A percentile compares a stretch with the other conserved stretches of the same genome.
phyloP scores from a whole-genome alignment of 2,113 vertebrate species.

The Prolemur simus region DNA sequence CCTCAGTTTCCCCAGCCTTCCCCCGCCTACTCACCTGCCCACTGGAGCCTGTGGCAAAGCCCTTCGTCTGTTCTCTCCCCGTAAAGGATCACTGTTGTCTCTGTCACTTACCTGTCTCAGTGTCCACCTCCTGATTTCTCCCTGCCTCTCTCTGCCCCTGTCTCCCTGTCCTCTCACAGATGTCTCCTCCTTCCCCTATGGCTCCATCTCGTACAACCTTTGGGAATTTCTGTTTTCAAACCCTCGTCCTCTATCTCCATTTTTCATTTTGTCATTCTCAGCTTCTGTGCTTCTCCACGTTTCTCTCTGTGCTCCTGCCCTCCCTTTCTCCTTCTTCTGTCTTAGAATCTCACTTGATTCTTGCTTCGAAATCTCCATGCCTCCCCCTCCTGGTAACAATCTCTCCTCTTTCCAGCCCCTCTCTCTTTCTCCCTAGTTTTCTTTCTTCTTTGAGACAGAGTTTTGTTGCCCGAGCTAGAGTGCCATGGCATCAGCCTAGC shows the following conservation, averaged over 20 bases:
- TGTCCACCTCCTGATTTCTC: not conserved
- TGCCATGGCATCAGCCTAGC: too few species aligned
- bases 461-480: too few species aligned
- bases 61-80: not conserved
- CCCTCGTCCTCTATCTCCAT: rapidly evolving
- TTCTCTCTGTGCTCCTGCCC: not conserved
- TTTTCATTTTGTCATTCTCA: not conserved
- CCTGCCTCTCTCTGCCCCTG: not conserved
- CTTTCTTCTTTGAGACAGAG: too few species aligned
- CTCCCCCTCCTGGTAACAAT: not conserved
- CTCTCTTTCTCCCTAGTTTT: not conserved
- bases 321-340: too few species aligned
- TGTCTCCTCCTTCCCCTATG: not conserved
- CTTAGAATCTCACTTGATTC: not conserved
- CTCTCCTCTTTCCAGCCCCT: not conserved
- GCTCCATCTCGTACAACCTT: not conserved
- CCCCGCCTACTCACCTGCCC: not conserved
- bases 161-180: not conserved
- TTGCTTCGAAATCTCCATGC: not conserved
- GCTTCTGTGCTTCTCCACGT: not conserved
- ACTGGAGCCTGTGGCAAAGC: not conserved
- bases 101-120: not conserved
- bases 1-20: not conserved
- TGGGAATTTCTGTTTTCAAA: too few species aligned
- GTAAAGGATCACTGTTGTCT: not conserved